Evolutionary conservation across 2,797 vertebrate species (phyloP).

Genomic region (Prionace glauca): DNA sequence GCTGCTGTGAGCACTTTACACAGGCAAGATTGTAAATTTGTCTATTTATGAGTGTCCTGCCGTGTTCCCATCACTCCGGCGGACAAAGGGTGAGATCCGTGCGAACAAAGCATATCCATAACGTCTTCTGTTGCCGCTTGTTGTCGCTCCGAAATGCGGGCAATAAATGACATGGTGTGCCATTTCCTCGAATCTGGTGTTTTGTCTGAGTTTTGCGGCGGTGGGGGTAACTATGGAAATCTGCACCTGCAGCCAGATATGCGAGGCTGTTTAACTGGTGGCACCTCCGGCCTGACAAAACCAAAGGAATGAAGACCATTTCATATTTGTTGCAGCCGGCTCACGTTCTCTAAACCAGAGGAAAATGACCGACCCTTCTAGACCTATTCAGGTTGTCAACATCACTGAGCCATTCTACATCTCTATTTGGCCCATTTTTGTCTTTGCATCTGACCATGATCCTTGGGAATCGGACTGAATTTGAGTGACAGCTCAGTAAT

Average conservation of each 20-base stretch:
- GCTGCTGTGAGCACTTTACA: conserved; percentile 53
- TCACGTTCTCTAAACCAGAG: not conserved
- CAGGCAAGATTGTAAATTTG: conserved; percentile 58
- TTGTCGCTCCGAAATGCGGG: conserved; percentile 51
- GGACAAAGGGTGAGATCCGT: conserved; percentile 50
- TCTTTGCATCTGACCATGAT: not conserved
- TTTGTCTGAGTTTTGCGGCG: conserved; percentile 20
- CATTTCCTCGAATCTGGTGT: conserved; percentile 43
- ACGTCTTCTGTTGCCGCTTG: conserved; percentile 50
- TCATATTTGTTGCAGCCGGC: not conserved
- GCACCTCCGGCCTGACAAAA: not conserved
- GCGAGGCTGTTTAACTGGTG: not conserved
- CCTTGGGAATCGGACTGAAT: not conserved
- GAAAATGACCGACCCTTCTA: not conserved
- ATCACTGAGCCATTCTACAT: not conserved
- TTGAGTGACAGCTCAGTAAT: not conserved
- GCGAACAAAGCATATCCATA: conserved; percentile 50
- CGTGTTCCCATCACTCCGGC: conserved; percentile 51
- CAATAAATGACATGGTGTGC: conserved; percentile 48
- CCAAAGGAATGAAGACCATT: no score
- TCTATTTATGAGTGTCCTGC: conserved; percentile 56
- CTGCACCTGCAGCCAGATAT: conserved; percentile 3
- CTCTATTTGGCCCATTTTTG: not conserved
- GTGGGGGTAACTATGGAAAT: not conserved
- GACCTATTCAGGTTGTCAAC: not conserved